Evolutionary conservation across 2,113 vertebrate species (phyloP).

Genomic region (Lepisosteus oculatus): DNA sequence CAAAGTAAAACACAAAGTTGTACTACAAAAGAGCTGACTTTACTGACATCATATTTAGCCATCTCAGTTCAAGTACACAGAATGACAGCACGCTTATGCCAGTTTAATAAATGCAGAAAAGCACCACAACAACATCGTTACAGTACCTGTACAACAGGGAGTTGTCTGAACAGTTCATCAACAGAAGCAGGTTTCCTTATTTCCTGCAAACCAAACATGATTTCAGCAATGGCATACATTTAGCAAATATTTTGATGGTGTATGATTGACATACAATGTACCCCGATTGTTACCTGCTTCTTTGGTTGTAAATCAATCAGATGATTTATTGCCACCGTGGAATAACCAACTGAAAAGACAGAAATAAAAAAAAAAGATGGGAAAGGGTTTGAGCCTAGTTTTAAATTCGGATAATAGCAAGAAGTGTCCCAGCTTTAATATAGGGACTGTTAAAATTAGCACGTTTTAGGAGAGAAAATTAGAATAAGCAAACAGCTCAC

Average conservation of each 20-base stretch:
- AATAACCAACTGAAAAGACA: slow-evolving; percentile 62
- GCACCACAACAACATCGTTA: background rate
- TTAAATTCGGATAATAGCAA: background rate
- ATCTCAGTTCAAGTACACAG: too few relatives aligned
- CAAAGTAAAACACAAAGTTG: too few relatives aligned
- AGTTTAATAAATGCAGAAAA: background rate
- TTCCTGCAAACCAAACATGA: slow-evolving; percentile 41
- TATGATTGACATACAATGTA: background rate
- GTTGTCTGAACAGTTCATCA: slow-evolving; percentile 46
- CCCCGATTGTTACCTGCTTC: slow-evolving; percentile 51
- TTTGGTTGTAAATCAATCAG: slow-evolving; percentile 49
- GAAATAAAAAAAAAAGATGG: background rate
- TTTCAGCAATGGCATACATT: background rate
- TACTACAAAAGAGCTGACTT: too few relatives aligned
- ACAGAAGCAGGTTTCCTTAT: slow-evolving; percentile 48
- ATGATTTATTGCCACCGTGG: slow-evolving; percentile 65
- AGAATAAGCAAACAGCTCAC: too few relatives aligned
- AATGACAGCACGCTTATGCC: too few relatives aligned
- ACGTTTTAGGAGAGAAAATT: too few relatives aligned
- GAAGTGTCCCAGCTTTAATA: too few relatives aligned
- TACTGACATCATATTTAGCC: too few relatives aligned
- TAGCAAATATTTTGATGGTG: background rate
- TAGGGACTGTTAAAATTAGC: too few relatives aligned
- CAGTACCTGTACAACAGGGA: slow-evolving; percentile 62
- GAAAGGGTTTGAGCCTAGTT: background rate